Percentiles rank a stretch among this genome's conserved stretches.
Evolutionary conservation across 1,140 invertebrate species (phyloP).

Genomic region (Eumaeus atala): DNA sequence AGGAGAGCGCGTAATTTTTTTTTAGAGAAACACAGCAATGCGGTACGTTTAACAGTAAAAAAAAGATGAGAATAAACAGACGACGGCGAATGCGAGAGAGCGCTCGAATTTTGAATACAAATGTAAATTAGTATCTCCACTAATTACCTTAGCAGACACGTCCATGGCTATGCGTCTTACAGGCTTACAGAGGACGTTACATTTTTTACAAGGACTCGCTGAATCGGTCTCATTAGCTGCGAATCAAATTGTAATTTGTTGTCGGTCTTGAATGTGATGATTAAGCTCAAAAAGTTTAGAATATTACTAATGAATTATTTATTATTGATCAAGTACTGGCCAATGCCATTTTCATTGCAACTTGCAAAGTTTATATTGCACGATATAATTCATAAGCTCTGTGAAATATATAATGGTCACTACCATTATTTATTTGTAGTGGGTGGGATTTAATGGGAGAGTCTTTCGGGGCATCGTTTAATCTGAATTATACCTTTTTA

Average conservation of each 20-base stretch:
- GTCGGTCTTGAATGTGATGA: slow-evolving; percentile 26
- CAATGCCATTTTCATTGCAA: too few species aligned
- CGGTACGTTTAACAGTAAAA: slow-evolving; percentile 62
- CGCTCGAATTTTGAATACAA: slow-evolving; percentile 76
- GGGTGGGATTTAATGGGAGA: too few species aligned
- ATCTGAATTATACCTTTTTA: too few species aligned
- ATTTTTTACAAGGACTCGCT: slow-evolving; percentile 54
- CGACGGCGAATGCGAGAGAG: slow-evolving; percentile 67
- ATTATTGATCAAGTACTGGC: too few species aligned
- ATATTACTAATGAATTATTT: too few species aligned
- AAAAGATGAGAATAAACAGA: slow-evolving; percentile 72
- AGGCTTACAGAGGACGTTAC: slow-evolving; percentile 58
- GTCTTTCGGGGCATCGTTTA: too few species aligned
- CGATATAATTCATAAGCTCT: too few species aligned
- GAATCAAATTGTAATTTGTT: slow-evolving; percentile 62
- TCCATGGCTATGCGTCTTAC: slow-evolving; percentile 68
- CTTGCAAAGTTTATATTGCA: too few species aligned
- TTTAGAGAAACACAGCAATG: slow-evolving; percentile 69
- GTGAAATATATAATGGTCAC: too few species aligned
- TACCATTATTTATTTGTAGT: too few species aligned
- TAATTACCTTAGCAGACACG: slow-evolving; percentile 72
- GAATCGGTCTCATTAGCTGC: slow-evolving; percentile 57
- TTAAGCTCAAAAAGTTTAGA: slow-evolving; percentile 23
- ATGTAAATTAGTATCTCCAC: slow-evolving; percentile 76
- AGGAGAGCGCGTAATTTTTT: slow-evolving; percentile 64